Percentiles rank a stretch among this genome's conserved stretches.
phyloP scores from a whole-genome alignment of 2,888 invertebrate species.

The Dorcus hopei region DNA sequence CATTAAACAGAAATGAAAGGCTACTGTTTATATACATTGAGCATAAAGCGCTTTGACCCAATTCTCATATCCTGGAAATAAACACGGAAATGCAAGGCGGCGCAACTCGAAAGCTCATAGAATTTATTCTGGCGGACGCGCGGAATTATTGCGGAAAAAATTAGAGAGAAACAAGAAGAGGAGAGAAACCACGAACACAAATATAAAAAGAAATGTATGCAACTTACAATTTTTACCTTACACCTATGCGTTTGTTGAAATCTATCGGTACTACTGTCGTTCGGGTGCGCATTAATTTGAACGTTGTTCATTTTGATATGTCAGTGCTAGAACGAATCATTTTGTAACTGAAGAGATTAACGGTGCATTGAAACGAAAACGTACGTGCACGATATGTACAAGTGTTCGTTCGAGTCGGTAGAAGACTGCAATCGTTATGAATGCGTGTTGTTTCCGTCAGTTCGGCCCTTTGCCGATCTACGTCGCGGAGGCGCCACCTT shows the following conservation, averaged over 20 bases:
- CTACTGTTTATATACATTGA: no score
- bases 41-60: slow-evolving; percentile 12
- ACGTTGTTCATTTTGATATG: neutral
- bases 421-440: slow-evolving; percentile 23
- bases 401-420: slow-evolving; percentile 15
- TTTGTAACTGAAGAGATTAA: neutral
- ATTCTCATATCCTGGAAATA: slow-evolving; percentile 11
- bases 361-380: slow-evolving; percentile 5
- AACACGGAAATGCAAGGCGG: slow-evolving; percentile 1
- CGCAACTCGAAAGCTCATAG: no score
- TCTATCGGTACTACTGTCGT: slow-evolving; percentile 16
- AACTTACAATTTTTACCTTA: slow-evolving; percentile 36
- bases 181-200: neutral
- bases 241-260: slow-evolving; percentile 31
- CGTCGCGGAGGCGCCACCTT: slow-evolving; percentile 29
- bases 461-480: slow-evolving; percentile 20
- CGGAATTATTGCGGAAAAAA: no score
- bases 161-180: neutral
- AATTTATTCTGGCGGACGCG: no score
- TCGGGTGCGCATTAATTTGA: neutral
- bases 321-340: neutral
- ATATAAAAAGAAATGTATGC: slow-evolving; percentile 7
- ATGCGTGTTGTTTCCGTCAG: slow-evolving; percentile 24
- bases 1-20: no score
- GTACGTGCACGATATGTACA: slow-evolving; percentile 22